phyloP scores from a whole-genome alignment of 1,140 invertebrate genomes.

The Monomorium pharaonis region DNA sequence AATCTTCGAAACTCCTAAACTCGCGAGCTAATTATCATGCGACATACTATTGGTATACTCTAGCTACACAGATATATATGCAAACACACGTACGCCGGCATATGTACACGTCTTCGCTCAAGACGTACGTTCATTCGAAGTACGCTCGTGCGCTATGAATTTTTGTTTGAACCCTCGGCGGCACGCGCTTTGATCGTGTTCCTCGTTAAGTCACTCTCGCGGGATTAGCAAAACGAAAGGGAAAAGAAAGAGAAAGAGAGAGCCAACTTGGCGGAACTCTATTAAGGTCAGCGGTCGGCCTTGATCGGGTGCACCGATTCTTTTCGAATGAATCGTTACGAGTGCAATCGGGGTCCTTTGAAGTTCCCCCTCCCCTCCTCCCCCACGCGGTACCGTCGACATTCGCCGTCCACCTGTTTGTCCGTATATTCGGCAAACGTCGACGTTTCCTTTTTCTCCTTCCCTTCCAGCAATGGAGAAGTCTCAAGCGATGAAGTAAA shows the following conservation, averaged over 20 bases:
- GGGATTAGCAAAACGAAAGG: neutral
- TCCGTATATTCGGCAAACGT: neutral
- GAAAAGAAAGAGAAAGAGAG: neutral
- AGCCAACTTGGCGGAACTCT: neutral
- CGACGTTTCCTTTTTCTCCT: neutral
- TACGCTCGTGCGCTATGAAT: slow-evolving; percentile 62
- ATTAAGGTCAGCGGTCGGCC: slow-evolving; percentile 42
- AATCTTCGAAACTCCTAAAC: neutral
- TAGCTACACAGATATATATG: neutral
- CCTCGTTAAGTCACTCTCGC: slow-evolving; percentile 1
- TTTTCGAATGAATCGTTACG: neutral
- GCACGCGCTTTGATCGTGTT: slow-evolving; percentile 2
- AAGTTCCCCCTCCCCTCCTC: too few relatives aligned
- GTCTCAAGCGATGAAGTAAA: neutral
- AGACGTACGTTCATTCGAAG: neutral
- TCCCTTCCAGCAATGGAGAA: neutral
- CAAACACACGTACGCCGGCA: neutral
- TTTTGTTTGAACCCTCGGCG: slow-evolving; percentile 38
- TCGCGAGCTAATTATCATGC: neutral
- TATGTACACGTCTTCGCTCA: neutral
- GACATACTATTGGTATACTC: neutral
- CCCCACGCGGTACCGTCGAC: neutral
- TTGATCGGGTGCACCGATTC: slow-evolving; percentile 35
- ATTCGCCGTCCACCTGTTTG: too few relatives aligned
- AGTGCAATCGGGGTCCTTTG: neutral